Base-by-base conservation (phyloP, 2,888 invertebrate species). In the Dynastes tityus region DNA sequence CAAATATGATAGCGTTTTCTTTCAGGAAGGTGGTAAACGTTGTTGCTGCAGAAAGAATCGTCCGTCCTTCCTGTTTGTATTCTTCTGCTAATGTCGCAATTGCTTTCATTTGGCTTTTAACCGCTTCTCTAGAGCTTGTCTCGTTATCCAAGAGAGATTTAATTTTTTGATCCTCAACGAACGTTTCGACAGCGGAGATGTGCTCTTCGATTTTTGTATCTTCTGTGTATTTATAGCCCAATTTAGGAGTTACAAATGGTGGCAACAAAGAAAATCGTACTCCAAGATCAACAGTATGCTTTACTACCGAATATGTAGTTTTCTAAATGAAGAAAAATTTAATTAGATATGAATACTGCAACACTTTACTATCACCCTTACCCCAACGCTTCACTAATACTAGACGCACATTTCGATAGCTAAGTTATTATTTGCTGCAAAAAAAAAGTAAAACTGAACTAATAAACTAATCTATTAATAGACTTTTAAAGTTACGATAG, bases 21-120 rank as follows among this genome's bases (percentile, higher is more conserved):
- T 85, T 83, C 27, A 88, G 80, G 80, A 87, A 88, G 81, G 85
- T 83, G 0, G 87, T 85, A 82, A 87, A 88, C 67, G 83, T 85
- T 1, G 87, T 87, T 40, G 85, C 84, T 40, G 81, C 80, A 2
- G 37, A 2, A 32, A 77, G 61, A 29, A 77, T 77, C 29, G 16
- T 32, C 4, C 68, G 16, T 22, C 22, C 68, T 55, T 77, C 76
- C 5, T 77, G 49, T 45, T 68, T 49, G 32, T 67, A 67, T 27
- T 68, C 76, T 2, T 77, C n/a, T 0, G 45, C 45, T 49, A 67
- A 4, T 55, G 68, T 11, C 13, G 8, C 45, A 6, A 77, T 27
- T n/a, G 58, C 58, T 58, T 77, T 13, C 2, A 40, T 27, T 61
- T 68, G 61, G 22, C 58, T 58, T 40, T 61, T 55, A 22, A 68